Base-by-base conservation (phyloP, 2,797 vertebrate genomes). In the Carapus acus region DNA sequence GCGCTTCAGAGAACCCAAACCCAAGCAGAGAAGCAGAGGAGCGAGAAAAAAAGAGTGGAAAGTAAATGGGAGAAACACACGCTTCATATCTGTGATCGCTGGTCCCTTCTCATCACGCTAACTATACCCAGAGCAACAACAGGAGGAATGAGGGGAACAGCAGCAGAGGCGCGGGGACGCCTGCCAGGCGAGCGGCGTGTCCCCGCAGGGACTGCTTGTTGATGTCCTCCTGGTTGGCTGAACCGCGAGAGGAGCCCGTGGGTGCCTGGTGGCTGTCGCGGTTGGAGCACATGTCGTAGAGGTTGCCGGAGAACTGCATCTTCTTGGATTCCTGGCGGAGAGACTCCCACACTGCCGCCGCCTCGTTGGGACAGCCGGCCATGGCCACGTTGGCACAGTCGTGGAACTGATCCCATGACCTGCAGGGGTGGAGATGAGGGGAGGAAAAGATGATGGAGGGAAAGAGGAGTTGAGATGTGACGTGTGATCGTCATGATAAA, bases 351-450 rank as follows among this genome's bases (percentile, higher is more conserved):
- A 94, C 88, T 0, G 88, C 83, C 0, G 92, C 89, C 0, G 92
- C 90, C 51, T 94, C 92, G 36, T 93, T 86, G 0, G 91, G 93
- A 73, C 93, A 96, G 46, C 87, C 85, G 0, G 87, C 89, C 65
- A 97, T 85, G 9, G 91, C 91, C 37, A 70, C 57, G 0, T 86
- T 93, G 39, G 91, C 91, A 0, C 94, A 97, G 58, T 82, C 69
- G 1, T 96, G 92, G 73, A 96, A 97, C 3, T 91, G 86, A 14
- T 94, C 92, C 94, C 94, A 95, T 11, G 92, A 93, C 71, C 94
- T 97, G 66, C 17, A 48, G 54, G n/a, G n/a, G n/a, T 57, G 23
- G 40, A 2, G 22, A 27, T 57, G 2, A 34, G 6, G 11, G 34
- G 8, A 6, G 40, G 9, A 38, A 39, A 7, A 19, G 2, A 15